Conservation (phyloP, 2,797 vertebrate genomes). For the Dendrocincla tyrannina region DNA sequence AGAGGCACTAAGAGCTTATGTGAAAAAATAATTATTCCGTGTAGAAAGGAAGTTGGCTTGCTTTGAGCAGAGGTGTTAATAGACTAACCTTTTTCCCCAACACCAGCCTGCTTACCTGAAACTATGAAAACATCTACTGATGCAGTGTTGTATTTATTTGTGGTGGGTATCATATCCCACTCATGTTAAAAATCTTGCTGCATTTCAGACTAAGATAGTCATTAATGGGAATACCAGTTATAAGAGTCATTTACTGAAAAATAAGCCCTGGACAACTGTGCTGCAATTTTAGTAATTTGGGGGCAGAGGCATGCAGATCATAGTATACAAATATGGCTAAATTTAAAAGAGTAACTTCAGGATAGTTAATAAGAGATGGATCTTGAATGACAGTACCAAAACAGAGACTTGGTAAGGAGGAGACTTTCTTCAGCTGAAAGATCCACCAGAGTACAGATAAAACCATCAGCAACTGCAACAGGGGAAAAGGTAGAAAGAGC, state of each 20-base stretch:
- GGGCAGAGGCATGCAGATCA: neutral
- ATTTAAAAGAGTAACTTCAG: neutral
- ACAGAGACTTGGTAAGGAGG: neutral
- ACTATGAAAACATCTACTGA: constrained; percentile 36
- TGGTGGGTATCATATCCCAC: neutral
- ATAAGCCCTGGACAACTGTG: constrained; percentile 14
- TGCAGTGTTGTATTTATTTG: neutral
- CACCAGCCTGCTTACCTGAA: constrained; percentile 46
- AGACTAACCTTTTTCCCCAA: constrained; percentile 62
- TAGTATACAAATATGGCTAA: neutral
- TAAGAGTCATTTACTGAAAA: constrained; percentile 37
- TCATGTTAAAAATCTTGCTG: neutral
- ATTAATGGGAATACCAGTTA: constrained; percentile 33
- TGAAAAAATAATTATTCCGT: constrained; percentile 61
- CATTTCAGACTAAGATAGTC: neutral
- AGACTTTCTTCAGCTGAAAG: neutral
- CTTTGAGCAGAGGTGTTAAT: constrained; percentile 70
- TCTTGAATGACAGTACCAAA: constrained; percentile 12
- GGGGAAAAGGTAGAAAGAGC: neutral
- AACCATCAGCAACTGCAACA: neutral
- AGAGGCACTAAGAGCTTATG: constrained; percentile 31
- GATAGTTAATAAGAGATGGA: neutral
- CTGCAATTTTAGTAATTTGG: constrained; percentile 40
- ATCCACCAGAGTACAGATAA: neutral
- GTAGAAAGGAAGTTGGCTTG: constrained; percentile 56